Conservation (phyloP, 2,888 invertebrate genomes). For the Augiades crinisus region DNA sequence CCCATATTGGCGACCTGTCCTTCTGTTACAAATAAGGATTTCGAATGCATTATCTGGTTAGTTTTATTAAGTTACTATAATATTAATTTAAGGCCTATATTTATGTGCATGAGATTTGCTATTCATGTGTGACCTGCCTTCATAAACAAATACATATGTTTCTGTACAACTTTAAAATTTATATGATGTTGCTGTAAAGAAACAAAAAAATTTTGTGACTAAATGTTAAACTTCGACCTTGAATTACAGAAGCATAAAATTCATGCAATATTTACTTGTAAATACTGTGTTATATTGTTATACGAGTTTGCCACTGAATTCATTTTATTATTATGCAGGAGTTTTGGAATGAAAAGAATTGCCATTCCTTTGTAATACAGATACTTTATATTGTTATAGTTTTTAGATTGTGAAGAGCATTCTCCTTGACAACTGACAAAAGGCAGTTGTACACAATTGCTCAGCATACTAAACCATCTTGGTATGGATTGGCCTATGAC, state of each 20-base stretch:
- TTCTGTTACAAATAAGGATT: constrained; percentile 4
- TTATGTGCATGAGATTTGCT: constrained; percentile 17
- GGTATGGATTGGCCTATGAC: too few relatives aligned
- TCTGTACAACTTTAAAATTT: constrained; percentile 9
- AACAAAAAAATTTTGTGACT: constrained; percentile 7
- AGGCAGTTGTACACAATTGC: too few relatives aligned
- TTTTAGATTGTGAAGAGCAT: not conserved
- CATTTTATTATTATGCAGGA: too few relatives aligned
- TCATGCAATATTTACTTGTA: not conserved
- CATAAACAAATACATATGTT: not conserved
- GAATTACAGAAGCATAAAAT: constrained; percentile 2
- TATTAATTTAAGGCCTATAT: constrained; percentile 14
- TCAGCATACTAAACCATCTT: too few relatives aligned
- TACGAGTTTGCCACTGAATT: not conserved
- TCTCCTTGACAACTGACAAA: too few relatives aligned
- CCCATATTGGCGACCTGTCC: constrained; percentile 7
- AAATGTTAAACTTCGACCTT: not conserved
- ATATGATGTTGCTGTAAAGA: constrained; percentile 10
- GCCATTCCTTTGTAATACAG: too few relatives aligned
- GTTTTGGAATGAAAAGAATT: too few relatives aligned
- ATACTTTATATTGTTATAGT: too few relatives aligned
- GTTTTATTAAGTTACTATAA: constrained; percentile 14
- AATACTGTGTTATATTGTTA: not conserved
- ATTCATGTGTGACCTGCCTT: constrained; percentile 21
- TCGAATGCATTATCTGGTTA: constrained; percentile 11